Evolutionary conservation across 2,888 invertebrate genomes (phyloP), one percentile per base, ranked within the genome.

Genomic region (Ferrisia virgata): DNA sequence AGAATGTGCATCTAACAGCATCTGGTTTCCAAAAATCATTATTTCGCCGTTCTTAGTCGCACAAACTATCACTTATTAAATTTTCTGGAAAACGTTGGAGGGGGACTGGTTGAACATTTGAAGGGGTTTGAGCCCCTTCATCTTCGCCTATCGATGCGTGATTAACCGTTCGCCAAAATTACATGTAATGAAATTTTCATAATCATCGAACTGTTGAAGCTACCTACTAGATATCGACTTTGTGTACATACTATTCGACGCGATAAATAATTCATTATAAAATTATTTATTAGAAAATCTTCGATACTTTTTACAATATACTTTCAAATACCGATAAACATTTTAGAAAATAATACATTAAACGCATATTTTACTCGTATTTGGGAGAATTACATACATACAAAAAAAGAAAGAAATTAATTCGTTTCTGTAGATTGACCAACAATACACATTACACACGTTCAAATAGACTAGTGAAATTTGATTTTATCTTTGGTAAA

Each of bases 401-500:
- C 22, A 22, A 11, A 40, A 11, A 2, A 9, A 40, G 2, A 53
- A 69, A 69, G 31, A 69, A 69, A 69, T 69, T 15, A 69, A 69
- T 18, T 69, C 69, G 31, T 28, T 36, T 76, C 72, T 36, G 36
- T 76, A 76, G n/a, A 76, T 76, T 76, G 72, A 76, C 64, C 64
- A 79, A 79, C 80, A 80, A 80, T 53, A 79, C 39, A 79, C 28
- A 18, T 47, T 43, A 80, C 33, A 79, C 39, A 79, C 28, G 33
- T 47, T 43, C 80, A 80, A 43, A 9, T 53, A 58, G 81, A 81
- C 81, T 81, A 81, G 81, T 81, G 81, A 81, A 58, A 81, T 81
- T 81, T 81, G 81, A 81, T 81, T 81, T 81, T 81, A 53, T 81
- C 81, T 81, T 81, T 81, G 81, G 81, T 81, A 81, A 81, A 33